Percentiles rank a stretch among this genome's conserved stretches.
phyloP scores from a whole-genome alignment of 2,888 invertebrate genomes.

The Hirtodrosophila alboralis region DNA sequence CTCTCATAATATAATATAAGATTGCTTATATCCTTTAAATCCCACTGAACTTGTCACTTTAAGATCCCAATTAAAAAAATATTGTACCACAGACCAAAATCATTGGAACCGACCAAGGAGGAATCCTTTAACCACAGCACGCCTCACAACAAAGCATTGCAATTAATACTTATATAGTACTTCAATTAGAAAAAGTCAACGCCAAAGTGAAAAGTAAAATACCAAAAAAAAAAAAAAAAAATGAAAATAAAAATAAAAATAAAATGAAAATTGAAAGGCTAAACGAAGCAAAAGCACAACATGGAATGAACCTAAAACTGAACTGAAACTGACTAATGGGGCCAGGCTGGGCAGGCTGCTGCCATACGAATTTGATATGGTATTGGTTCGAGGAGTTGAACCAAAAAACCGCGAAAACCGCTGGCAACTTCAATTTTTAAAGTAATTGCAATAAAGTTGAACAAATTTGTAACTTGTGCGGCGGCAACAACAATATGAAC shows the following conservation, averaged over 20 bases:
- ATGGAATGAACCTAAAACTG: slow-evolving; percentile 34
- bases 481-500: slow-evolving; percentile 46
- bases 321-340: slow-evolving; percentile 61
- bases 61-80: slow-evolving; percentile 55
- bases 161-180: slow-evolving; percentile 79
- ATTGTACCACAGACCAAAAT: slow-evolving; percentile 9
- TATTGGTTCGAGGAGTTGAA: slow-evolving; percentile 19
- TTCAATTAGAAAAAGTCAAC: slow-evolving; percentile 72
- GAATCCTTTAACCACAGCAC: slow-evolving; percentile 56
- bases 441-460: slow-evolving; percentile 79
- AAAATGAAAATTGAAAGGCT: slow-evolving; percentile 74
- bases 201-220: slow-evolving; percentile 41
- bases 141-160: slow-evolving; percentile 72
- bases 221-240: slow-evolving; percentile 43
- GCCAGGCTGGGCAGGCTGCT: slow-evolving; percentile 56
- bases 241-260: slow-evolving; percentile 70
- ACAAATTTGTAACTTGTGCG: slow-evolving; percentile 60
- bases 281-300: slow-evolving; percentile 38
- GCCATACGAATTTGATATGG: slow-evolving; percentile 22
- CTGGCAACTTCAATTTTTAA: slow-evolving; percentile 79
- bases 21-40: not conserved
- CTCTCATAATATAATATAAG: not conserved
- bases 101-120: slow-evolving; percentile 14
- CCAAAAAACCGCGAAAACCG: slow-evolving; percentile 70
- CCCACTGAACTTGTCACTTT: slow-evolving; percentile 14